phyloP scores from a whole-genome alignment of 2,888 invertebrate species.

The Drosophila tanythrix region DNA sequence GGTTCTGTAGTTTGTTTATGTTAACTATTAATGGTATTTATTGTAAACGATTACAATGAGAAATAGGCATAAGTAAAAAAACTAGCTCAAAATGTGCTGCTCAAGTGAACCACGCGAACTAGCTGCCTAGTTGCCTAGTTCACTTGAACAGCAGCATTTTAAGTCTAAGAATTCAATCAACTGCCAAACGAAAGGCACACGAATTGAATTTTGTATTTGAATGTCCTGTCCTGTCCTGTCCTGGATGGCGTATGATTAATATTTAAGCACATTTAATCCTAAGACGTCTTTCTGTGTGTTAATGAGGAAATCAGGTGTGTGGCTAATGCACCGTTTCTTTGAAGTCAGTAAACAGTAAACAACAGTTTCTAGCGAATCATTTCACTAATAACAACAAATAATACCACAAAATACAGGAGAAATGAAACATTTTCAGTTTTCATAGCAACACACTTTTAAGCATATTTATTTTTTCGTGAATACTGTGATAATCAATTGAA shows the following conservation, averaged over 20 bases:
- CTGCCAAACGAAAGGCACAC: conserved; percentile 24
- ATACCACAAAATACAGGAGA: conserved; percentile 7
- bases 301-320: neutral
- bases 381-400: conserved; percentile 37
- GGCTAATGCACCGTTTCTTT: conserved; percentile 30
- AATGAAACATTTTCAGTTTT: conserved; percentile 32
- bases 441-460: conserved; percentile 51
- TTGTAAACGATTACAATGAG: conserved; percentile 49
- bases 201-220: conserved; percentile 29
- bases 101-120: conserved; percentile 38
- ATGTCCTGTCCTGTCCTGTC: conserved; percentile 18
- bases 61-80: conserved; percentile 1
- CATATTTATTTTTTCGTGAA: conserved; percentile 83
- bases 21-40: conserved; percentile 78
- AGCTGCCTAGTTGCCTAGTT: conserved; percentile 22
- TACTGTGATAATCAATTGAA: conserved; percentile 84
- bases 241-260: conserved; percentile 59
- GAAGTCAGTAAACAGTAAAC: conserved; percentile 55
- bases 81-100: conserved; percentile 48
- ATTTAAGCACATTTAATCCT: conserved; percentile 54
- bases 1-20: conserved; percentile 65
- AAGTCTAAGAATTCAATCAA: conserved; percentile 7
- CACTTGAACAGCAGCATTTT: conserved; percentile 57
- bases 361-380: conserved; percentile 66
- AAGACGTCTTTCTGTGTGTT: conserved; percentile 16